Evolutionary conservation across 2,113 vertebrate genomes (phyloP), one percentile per base, ranked within the genome.

Genomic region (Phalacrocorax brasilianus): DNA sequence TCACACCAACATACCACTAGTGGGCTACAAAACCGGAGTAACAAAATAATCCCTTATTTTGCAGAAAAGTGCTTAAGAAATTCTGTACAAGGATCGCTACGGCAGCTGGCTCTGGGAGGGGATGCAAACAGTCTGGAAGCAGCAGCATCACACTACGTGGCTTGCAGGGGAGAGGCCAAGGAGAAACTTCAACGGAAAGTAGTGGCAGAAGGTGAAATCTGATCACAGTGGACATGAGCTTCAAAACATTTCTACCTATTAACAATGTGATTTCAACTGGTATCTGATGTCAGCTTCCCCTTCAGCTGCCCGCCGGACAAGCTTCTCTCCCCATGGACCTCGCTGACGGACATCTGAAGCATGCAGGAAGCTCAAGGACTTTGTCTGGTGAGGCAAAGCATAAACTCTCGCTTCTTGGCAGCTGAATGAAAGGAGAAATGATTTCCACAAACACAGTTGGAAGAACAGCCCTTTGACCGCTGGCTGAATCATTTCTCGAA

Each of bases 401-500:
- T 55, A 86, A 93, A 94, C 83, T 91, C 30, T 44, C 23, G 56
- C 52, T 87, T 91, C 88, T 89, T 95, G 96, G 96, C 96, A 97
- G 77, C 79, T 75, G 91, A 93, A 96, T 53, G 89, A 91, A 95
- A 92, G 79, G 24, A 93, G 62, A 58, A 85, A 85, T 49, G 0
- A 86, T 78, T 96, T 93, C 91, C 85, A 93, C 90, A 91, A 88
- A 72, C 30, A 49, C 85, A 61, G 90, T 44, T 1, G 14, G 95
- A 93, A 68, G 83, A 89, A 78, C 92, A 94, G 76, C 83, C 85
- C 79, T 95, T 61, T 92, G 93, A 81, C 93, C 6, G 1, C 86
- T 61, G 85, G 73, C 79, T 8, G 56, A 93, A 93, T 79, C 1
- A 0, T 58, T 88, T 85, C 85, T 73, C 11, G 9, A 90, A 95